Conservation (phyloP, 2,113 vertebrate genomes). For the Centrocercus urophasianus region DNA sequence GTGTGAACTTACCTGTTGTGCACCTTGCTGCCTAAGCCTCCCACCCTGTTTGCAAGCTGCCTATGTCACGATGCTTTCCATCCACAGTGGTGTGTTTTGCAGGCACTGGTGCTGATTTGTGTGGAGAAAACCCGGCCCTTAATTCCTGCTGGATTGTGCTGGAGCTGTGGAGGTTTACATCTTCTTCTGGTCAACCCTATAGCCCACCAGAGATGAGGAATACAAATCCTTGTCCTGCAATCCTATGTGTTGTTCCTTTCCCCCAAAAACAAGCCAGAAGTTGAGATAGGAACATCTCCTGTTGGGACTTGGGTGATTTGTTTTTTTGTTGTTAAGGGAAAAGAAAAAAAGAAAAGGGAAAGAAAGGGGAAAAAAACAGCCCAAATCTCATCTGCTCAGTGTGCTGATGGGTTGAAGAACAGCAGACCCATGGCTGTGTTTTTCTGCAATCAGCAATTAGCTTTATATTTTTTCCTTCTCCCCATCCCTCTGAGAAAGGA, state of each 20-base stretch:
- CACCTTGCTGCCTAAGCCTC: not conserved
- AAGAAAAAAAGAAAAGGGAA: not conserved
- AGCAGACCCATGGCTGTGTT: not conserved
- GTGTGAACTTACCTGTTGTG: not conserved
- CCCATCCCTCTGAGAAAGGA: not conserved
- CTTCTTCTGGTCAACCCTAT: not conserved
- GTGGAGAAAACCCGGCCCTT: not conserved
- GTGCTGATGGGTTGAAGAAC: not conserved
- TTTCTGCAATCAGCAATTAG: constrained; percentile 10
- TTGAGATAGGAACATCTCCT: not conserved
- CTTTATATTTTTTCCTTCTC: not conserved
- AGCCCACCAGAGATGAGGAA: not conserved
- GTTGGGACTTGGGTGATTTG: not conserved
- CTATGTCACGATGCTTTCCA: fast-evolving
- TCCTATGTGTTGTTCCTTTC: not conserved
- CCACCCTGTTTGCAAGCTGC: not conserved
- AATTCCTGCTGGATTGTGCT: not conserved
- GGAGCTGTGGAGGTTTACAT: not conserved
- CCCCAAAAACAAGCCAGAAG: not conserved
- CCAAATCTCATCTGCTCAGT: fast-evolving
- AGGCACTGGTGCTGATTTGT: not conserved
- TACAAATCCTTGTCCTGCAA: not conserved
- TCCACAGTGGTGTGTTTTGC: fast-evolving
- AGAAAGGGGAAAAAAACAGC: not conserved
- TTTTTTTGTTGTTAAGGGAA: not conserved